Base-by-base conservation (phyloP, 1,140 invertebrate species). In the Nasonia vitripennis region DNA sequence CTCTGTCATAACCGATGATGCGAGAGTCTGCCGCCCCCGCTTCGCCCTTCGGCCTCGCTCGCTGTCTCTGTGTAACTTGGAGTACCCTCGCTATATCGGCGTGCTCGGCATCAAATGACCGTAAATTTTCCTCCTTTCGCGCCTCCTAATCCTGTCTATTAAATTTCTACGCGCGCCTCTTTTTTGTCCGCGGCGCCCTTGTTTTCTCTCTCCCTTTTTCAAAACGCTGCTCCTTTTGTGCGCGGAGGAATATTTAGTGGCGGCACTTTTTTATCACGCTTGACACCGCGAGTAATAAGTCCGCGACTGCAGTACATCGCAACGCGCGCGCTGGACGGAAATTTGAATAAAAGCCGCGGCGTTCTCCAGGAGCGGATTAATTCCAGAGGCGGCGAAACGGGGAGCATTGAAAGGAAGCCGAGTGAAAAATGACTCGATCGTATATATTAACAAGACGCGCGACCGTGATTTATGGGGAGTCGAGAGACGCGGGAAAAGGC, bases 1-100 rank as follows among this genome's bases (percentile, higher is more conserved):
- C 55, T 68, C 73, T 78, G 74, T 83, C 51, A 83, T 77, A 83
- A 77, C 73, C 55, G 73, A 77, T 45, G 67, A 77, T 67, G 55
- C 68, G 81, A n/a, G 71, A 62, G 23, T 7, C 55, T 14, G 34
- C 10, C 20, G 2, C 9, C 48, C 23, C 78, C 12, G 17, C 79
- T n/a, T 5, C 3, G 31, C 2, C 45, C 51, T 31, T 31, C 45
- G 14, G 17, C 20, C 67, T 14, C 67, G 9, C 6, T 23, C 68
- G 4, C 68, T 10, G 9, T 55, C 51, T 55, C 51, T 55, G 14
- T 70, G 68, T 70, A 70, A 70, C 68, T 70, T 70, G n/a, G 68
- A 23, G n/a, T 70, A 70, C n/a, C 68, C 34, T 37, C 34, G 34
- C 34, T 37, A 37, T 5, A 27, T 55, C 9, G 9, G 51, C 23